A percentile compares a stretch with the other conserved stretches of the same genome.
These are phyloP conservation scores for Tenthredo amoena DNA, from an alignment of 2,888 invertebrate species.

Conservation along the genomic window DNA sequence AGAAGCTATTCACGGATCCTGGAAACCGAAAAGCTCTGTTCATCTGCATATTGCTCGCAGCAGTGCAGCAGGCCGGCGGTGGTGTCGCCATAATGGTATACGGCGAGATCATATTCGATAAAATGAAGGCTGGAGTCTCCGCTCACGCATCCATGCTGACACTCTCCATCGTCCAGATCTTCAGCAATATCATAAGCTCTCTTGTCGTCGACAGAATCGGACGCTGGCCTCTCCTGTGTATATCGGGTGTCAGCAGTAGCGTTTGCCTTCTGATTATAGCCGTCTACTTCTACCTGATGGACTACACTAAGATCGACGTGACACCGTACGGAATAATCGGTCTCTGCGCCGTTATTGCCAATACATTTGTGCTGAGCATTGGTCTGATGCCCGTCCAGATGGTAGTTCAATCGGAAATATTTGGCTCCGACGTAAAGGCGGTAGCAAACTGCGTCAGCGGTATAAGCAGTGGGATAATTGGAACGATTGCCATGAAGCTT, in stretches of 20 bases:
- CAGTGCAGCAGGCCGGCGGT: conserved; percentile 78
- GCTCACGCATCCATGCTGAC: conserved; percentile 66
- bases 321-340: conserved; percentile 58
- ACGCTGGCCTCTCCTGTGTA: conserved; percentile 77
- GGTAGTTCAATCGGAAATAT: conserved; percentile 65
- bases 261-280: conserved; percentile 63
- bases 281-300: conserved; percentile 62
- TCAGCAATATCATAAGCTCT: conserved; percentile 70
- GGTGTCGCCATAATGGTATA: conserved; percentile 71
- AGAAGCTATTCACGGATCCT: conserved; percentile 63
- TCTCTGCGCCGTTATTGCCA: conserved; percentile 60
- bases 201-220: conserved; percentile 77
- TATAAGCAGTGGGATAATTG: conserved; percentile 58
- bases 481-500: conserved; percentile 58
- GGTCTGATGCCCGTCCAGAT: conserved; percentile 62
- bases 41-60: conserved; percentile 75
- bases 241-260: conserved; percentile 68
- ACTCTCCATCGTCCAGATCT: conserved; percentile 65
- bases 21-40: conserved; percentile 75
- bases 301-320: conserved; percentile 61
- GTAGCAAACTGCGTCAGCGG: conserved; percentile 60
- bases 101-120: conserved; percentile 77
- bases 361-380: conserved; percentile 63
- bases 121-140: conserved; percentile 60
- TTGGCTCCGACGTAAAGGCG: conserved; percentile 65